Evolutionary conservation across 2,797 vertebrate species (phyloP).

Genomic region (Fringilla coelebs): DNA sequence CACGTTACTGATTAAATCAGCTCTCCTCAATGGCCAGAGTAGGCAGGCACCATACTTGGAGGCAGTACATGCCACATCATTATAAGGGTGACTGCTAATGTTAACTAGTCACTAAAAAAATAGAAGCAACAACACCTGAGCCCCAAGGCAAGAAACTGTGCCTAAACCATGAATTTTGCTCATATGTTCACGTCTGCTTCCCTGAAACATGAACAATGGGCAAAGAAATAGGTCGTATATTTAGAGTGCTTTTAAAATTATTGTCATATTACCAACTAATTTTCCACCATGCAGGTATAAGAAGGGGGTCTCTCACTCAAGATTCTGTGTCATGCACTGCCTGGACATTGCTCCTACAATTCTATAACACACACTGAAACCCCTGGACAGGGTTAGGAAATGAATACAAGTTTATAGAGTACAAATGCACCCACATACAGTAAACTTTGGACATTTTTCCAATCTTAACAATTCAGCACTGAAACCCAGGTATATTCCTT

Average conservation of each 20-base stretch:
- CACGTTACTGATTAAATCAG: constrained; percentile 68
- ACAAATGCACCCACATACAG: background rate
- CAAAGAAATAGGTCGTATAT: background rate
- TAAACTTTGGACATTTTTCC: background rate
- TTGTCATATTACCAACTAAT: background rate
- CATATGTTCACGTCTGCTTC: background rate
- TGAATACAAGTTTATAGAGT: background rate
- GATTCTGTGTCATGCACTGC: background rate
- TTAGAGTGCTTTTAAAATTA: background rate
- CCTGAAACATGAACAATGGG: background rate
- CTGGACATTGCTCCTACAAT: background rate
- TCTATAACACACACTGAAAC: background rate
- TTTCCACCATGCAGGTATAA: background rate
- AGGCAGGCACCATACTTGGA: constrained; percentile 52
- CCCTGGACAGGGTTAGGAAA: background rate
- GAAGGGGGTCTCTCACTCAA: background rate
- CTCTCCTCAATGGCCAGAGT: constrained; percentile 45
- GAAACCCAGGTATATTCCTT: background rate
- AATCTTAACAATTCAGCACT: background rate
- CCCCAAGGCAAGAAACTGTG: constrained; percentile 41
- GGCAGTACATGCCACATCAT: constrained; percentile 69
- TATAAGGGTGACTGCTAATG: constrained; percentile 81
- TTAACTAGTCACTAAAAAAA: constrained; percentile 78
- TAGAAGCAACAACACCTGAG: constrained; percentile 76
- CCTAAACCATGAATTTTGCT: constrained; percentile 33